These are phyloP conservation scores for Malurus splendens DNA, from an alignment of 2,797 vertebrate species.

Conservation along the genomic window DNA sequence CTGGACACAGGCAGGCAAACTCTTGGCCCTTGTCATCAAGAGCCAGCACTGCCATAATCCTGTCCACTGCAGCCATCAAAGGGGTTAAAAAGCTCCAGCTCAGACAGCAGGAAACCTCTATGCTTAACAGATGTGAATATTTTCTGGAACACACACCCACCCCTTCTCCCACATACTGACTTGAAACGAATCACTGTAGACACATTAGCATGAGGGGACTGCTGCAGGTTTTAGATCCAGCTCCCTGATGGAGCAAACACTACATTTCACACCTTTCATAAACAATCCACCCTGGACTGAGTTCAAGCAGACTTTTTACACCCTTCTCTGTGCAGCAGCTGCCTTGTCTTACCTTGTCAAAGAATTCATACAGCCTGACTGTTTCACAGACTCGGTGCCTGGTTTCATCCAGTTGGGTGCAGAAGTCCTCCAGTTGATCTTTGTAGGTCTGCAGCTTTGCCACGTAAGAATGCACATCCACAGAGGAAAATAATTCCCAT, in stretches of 20 bases:
- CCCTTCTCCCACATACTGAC: not conserved
- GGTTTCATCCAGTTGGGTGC: conserved; percentile 73
- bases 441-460: conserved; percentile 74
- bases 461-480: conserved; percentile 68
- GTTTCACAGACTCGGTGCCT: conserved; percentile 76
- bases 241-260: not conserved
- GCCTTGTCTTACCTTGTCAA: conserved; percentile 81
- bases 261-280: not conserved
- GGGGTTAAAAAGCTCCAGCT: not conserved
- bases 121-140: not conserved
- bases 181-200: not conserved
- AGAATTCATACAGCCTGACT: conserved; percentile 77
- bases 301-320: not conserved
- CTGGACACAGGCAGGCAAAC: not conserved
- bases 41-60: not conserved
- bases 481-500: conserved; percentile 75
- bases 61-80: not conserved
- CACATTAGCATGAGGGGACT: not conserved
- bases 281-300: not conserved
- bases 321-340: not conserved
- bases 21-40: not conserved
- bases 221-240: not conserved
- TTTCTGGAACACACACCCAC: not conserved
- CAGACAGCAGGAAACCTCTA: not conserved
- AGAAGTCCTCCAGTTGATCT: conserved; percentile 81